Evolutionary conservation across 2,797 vertebrate species (phyloP).

Genomic region (Gallinago stenura): DNA sequence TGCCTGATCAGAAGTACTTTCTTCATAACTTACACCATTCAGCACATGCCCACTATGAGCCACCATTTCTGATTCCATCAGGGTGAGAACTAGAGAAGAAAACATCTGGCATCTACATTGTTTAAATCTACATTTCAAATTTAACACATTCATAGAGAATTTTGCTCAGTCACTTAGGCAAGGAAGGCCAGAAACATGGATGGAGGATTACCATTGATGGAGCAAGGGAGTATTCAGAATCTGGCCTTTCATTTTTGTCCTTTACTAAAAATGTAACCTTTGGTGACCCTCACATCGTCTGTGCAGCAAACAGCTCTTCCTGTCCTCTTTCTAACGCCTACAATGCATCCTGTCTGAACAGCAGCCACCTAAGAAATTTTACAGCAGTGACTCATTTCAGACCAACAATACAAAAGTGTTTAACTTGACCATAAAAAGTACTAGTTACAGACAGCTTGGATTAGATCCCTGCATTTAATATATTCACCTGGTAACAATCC

Average conservation of each 20-base stretch:
- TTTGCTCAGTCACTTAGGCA: background rate
- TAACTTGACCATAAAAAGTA: constrained; percentile 54
- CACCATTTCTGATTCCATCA: background rate
- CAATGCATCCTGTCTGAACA: constrained; percentile 79
- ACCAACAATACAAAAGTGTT: constrained; percentile 59
- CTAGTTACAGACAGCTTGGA: background rate
- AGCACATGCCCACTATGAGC: background rate
- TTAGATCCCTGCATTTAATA: background rate
- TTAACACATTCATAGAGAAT: background rate
- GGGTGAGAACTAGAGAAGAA: background rate
- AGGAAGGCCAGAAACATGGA: background rate
- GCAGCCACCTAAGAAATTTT: constrained; percentile 79
- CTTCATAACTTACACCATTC: background rate
- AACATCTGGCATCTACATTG: background rate
- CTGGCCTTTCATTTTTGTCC: constrained; percentile 54
- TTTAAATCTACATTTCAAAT: background rate
- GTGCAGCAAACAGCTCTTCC: constrained; percentile 75
- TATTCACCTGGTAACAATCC: background rate
- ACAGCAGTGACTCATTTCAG: constrained; percentile 77
- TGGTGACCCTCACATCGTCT: constrained; percentile 74
- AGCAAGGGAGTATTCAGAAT: constrained; percentile 28
- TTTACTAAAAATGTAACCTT: constrained; percentile 77
- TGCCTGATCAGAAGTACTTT: background rate
- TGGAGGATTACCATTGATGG: background rate
- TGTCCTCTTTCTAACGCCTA: constrained; percentile 76